Conservation (phyloP, 2,113 vertebrate species). For the Eonycteris spelaea region DNA sequence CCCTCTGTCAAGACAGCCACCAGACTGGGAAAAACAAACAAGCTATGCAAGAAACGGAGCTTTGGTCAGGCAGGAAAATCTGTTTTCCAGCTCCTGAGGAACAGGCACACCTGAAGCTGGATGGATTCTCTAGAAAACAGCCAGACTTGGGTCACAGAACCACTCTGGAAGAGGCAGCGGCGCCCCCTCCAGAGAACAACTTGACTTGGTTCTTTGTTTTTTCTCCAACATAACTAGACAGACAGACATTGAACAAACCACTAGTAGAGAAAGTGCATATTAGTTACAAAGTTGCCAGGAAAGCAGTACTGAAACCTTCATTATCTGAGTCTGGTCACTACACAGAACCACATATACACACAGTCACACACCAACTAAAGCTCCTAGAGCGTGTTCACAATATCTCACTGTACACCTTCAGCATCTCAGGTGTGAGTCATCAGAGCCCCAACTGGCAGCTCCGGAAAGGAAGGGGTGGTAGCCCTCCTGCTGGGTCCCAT, state of each 20-base stretch:
- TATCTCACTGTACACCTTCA: background rate
- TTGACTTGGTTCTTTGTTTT: background rate
- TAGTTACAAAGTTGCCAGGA: conserved; percentile 42
- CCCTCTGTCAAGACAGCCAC: conserved; percentile 39
- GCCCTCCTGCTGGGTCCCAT: background rate
- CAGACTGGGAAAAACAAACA: conserved; percentile 72
- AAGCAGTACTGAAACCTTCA: conserved; percentile 52
- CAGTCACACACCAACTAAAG: background rate
- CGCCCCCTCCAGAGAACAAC: background rate
- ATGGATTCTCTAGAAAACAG: conserved; percentile 52
- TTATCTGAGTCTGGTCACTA: background rate
- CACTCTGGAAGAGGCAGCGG: conserved; percentile 6
- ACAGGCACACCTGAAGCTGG: conserved; percentile 49
- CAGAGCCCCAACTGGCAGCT: background rate
- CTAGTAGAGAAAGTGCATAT: background rate
- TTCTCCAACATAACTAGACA: conserved; percentile 57
- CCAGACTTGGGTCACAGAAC: conserved; percentile 45
- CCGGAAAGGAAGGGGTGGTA: background rate
- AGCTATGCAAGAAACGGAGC: conserved; percentile 83
- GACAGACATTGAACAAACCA: conserved; percentile 64
- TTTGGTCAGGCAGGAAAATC: conserved; percentile 85
- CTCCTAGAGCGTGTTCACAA: conserved; percentile 40
- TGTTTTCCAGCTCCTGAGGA: conserved; percentile 60
- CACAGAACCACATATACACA: background rate
- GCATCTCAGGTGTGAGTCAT: background rate